Percentiles rank a stretch among this genome's conserved stretches.
phyloP scores from a whole-genome alignment of 37 sponge, comb jelly and placozoan species.

The Cliona cf. orientalis region DNA sequence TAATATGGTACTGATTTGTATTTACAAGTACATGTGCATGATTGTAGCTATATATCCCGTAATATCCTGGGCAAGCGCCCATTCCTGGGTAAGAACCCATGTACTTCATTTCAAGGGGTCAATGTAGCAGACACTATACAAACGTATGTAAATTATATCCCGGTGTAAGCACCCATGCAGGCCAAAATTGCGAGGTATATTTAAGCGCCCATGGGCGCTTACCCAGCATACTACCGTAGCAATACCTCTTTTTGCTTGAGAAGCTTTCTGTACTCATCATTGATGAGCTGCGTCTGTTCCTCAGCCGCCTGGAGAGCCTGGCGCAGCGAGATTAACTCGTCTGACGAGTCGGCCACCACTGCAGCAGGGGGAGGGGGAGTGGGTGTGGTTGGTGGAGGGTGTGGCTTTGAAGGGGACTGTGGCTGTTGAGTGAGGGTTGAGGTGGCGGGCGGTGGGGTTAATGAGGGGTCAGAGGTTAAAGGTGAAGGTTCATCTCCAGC shows the following conservation, averaged over 20 bases:
- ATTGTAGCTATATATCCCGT: no score
- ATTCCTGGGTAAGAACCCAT: no score
- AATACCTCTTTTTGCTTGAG: conserved; percentile 66
- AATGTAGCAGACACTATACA: no score
- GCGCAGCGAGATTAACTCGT: neutral
- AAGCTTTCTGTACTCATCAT: conserved; percentile 55
- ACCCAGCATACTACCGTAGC: neutral
- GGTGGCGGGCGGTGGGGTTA: neutral
- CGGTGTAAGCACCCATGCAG: no score
- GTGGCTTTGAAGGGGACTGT: neutral
- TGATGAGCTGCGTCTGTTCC: conserved; percentile 55
- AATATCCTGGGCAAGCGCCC: no score
- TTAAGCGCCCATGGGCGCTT: no score
- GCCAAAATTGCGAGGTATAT: no score
- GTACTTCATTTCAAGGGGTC: no score
- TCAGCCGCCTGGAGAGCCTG: conserved; percentile 52
- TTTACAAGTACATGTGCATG: no score
- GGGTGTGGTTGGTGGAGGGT: neutral
- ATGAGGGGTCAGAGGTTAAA: neutral
- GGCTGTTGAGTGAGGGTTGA: neutral
- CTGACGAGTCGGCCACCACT: neutral
- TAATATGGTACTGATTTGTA: no score
- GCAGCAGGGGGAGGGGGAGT: neutral
- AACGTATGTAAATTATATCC: neutral
- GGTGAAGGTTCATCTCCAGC: neutral